A percentile compares a stretch with the other conserved stretches of the same genome.
phyloP scores from a whole-genome alignment of 1,140 invertebrate genomes.

The Cyrtorhinus lividipennis region DNA sequence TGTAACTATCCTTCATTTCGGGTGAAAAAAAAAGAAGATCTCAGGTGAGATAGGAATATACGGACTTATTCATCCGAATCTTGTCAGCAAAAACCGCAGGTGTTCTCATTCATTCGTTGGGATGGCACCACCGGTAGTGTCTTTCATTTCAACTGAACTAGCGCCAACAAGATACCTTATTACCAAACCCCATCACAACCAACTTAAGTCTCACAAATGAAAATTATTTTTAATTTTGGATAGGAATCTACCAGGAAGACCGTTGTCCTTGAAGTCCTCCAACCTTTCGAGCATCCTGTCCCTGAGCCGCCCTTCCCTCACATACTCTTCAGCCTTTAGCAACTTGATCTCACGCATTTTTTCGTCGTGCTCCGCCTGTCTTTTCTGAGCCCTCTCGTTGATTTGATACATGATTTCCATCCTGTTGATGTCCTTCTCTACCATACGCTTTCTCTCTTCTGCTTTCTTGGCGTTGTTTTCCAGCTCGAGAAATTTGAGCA shows the following conservation, averaged over 20 bases:
- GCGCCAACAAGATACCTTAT: too few relatives aligned
- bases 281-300: background rate
- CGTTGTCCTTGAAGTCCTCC: background rate
- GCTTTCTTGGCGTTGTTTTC: conserved; percentile 1
- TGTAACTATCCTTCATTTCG: too few relatives aligned
- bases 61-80: too few relatives aligned
- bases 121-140: too few relatives aligned
- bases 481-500: background rate
- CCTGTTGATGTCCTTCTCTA: background rate
- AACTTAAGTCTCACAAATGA: background rate
- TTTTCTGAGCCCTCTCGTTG: background rate
- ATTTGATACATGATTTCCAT: conserved; percentile 5
- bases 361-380: background rate
- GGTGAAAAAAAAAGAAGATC: too few relatives aligned
- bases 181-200: too few relatives aligned
- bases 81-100: too few relatives aligned
- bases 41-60: too few relatives aligned
- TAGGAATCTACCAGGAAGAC: background rate
- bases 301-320: background rate
- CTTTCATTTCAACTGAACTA: too few relatives aligned
- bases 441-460: background rate
- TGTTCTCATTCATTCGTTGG: too few relatives aligned
- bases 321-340: background rate
- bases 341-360: background rate
- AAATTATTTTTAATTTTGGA: background rate